Evolutionary conservation across 2,113 vertebrate species (phyloP), one percentile per base, ranked within the genome.

Genomic region (Microcebus griseorufus): DNA sequence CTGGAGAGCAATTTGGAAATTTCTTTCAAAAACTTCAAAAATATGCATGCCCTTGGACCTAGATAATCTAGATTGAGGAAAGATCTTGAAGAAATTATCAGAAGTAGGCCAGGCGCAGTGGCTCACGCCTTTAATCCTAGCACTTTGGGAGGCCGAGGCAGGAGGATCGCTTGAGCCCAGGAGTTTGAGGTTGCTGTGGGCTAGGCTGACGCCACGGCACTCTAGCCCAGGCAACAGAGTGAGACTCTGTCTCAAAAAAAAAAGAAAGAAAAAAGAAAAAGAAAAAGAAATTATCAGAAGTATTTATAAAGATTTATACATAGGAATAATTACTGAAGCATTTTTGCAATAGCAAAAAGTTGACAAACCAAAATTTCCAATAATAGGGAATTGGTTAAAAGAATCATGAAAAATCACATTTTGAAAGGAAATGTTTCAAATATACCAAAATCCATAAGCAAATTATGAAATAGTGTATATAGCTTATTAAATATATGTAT

Each of bases 401-500:
- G 39, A 88, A 5, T 6, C 25, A 39, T 37, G 70, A 23, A 69
- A 32, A 83, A 45, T 75, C n/a, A 1, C 65, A 67, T 83, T 84
- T 97, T 67, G 67, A 72, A 87, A 42, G 73, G 25, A 64, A 94
- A 75, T 92, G 23, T 62, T 95, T 93, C 45, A n/a, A 80, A 69
- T 91, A 16, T 79, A 42, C 2, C 34, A 9, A 73, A 78, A 83
- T 69, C 64, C 69, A 94, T n/a, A 73, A n/a, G 4, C 3, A 64
- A 79, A 53, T 75, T 76, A 37, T 65, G 69, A 76, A 89, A 70
- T 39, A 58, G 20, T 51, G 7, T 34, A 1, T 32, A 9, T 25
- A 27, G 5, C 23, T 20, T 32, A n/a, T 53, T 39, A 67, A 32
- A 25, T 7, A 64, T 70, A 1, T 37, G 2, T 51, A 2, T 45